Evolutionary conservation across 2,888 invertebrate genomes (phyloP), one percentile per base, ranked within the genome.

Genomic region (Chloromyia formosa): DNA sequence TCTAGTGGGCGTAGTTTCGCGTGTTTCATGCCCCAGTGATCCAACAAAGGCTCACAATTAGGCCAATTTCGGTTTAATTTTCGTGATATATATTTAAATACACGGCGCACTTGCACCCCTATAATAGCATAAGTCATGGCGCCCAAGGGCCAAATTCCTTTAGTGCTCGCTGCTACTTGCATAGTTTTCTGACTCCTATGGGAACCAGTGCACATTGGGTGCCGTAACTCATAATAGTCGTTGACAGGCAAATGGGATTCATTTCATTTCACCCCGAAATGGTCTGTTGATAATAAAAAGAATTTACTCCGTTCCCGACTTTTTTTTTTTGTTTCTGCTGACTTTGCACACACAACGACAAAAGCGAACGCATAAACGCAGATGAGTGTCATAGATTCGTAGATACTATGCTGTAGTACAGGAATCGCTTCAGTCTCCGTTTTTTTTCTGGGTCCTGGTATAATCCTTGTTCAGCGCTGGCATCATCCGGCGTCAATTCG

Each of bases 61-160:
- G 71, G 58, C 71, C 71, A 71, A 71, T 56, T 58, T 71, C 58
- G 71, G 71, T 71, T 40, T 40, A 71, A 35, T 71, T 71, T 71
- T 42, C 56, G 45, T 56, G 71, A 56, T 56, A 71, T 56, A 71
- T 12, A 12, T 58, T 71, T 14, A 58, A 71, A 58, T 69, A 22
- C 14, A 53, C 1, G 18, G 69, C 49, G 69, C 22, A 69, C 58
- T 71, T 40, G 58, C 10, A 16, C 35, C 40, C 20, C 56, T 56
- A 35, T 53, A 35, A 35, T 71, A 20, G 56, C 42, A 14, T 10
- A 56, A 66, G 42, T 40, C 66, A 66, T 49, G 66, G 45, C 4
- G 45, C 45, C 49, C 10, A 9, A 14, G 62, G 12, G 27, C 10
- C 16, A 7, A 16, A n/a, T 16, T 60, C 60, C 60, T 22, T 22